Percentiles rank a stretch among this genome's conserved stretches.
Conservation (phyloP, 1,140 invertebrate genomes). For the Kradibia gibbosae region DNA sequence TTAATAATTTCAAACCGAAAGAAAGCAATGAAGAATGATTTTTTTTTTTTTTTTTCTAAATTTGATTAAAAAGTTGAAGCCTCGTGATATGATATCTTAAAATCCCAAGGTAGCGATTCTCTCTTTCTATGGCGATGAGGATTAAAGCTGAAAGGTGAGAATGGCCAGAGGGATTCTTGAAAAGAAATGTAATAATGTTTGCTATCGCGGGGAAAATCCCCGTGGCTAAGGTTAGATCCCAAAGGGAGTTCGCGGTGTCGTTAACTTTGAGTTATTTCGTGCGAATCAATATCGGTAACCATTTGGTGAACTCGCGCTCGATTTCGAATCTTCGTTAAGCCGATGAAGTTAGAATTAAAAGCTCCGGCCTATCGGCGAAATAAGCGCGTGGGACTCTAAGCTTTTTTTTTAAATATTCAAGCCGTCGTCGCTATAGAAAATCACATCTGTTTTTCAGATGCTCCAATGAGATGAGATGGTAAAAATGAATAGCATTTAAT, state of each 20-base stretch:
- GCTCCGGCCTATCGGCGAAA: background rate
- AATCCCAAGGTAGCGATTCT: background rate
- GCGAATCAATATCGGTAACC: constrained; percentile 56
- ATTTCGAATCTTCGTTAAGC: constrained; percentile 52
- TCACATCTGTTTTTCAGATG: too few species aligned
- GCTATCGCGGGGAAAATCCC: constrained; percentile 18
- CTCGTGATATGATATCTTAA: background rate
- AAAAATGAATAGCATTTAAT: too few species aligned
- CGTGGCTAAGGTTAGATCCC: constrained; percentile 45
- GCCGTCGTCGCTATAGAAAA: too few species aligned
- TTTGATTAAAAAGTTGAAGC: constrained; percentile 37
- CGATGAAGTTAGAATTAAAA: constrained; percentile 48
- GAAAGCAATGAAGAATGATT: constrained; percentile 14
- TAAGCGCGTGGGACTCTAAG: too few species aligned
- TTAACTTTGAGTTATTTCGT: constrained; percentile 55
- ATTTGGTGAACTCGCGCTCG: constrained; percentile 34
- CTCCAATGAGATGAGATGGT: too few species aligned
- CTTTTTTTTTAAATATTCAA: too few species aligned
- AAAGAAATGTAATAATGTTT: constrained; percentile 57
- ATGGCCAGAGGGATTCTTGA: constrained; percentile 30
- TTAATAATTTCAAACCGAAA: background rate
- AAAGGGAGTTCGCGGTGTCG: constrained; percentile 40
- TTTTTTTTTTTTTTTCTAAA: background rate
- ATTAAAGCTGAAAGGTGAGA: constrained; percentile 41
- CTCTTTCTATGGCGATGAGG: background rate